Base-by-base conservation (phyloP, 2,797 vertebrate species). In the Gambelia wislizenii region DNA sequence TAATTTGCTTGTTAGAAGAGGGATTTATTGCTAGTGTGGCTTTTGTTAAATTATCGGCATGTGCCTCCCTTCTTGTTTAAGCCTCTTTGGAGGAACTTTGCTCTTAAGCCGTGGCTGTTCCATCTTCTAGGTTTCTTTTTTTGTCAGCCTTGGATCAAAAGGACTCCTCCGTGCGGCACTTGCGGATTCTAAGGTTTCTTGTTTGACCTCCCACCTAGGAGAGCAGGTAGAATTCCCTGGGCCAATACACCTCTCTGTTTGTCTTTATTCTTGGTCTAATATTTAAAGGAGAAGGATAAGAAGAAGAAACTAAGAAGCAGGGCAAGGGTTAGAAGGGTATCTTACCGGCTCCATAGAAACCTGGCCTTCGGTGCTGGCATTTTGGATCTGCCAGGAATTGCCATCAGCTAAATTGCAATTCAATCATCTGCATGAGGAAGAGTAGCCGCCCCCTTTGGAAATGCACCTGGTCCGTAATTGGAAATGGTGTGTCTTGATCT, bases 401-500 rank as follows among this genome's bases (percentile, higher is more conserved):
- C 80, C 78, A 79, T 78, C 81, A 25, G 52, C 72, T 74, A 74
- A 49, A 79, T n/a, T 90, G 89, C 75, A 87, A 80, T 67, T 90
- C 81, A 84, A 84, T 87, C 85, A 20, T 2, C 74, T 25, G 1
- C 10, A 42, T 2, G 2, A 33, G 59, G 87, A 44, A 44, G 18
- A 39, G 36, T 27, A 42, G 83, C 36, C 25, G 39, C 67, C 42
- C 27, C 52, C 61, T 20, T 52, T 33, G 56, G 87, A 88, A 83
- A 52, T 27, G 49, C n/a, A 39, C 54, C 72, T 70, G n/a, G 30
- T 61, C 13, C 18, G 30, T 30, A 61, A 87, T 80, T 72, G 87
- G 83, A 72, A 87, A 69, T 5, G 78, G 74, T 6, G 89, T 88
- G n/a, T 84, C 89, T 87, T 88, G 91, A 93, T 92, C 91, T 92